Percentiles rank a stretch among this genome's conserved stretches.
phyloP scores from a whole-genome alignment of 2,797 vertebrate species.

The Stomatorhinus walkeri region DNA sequence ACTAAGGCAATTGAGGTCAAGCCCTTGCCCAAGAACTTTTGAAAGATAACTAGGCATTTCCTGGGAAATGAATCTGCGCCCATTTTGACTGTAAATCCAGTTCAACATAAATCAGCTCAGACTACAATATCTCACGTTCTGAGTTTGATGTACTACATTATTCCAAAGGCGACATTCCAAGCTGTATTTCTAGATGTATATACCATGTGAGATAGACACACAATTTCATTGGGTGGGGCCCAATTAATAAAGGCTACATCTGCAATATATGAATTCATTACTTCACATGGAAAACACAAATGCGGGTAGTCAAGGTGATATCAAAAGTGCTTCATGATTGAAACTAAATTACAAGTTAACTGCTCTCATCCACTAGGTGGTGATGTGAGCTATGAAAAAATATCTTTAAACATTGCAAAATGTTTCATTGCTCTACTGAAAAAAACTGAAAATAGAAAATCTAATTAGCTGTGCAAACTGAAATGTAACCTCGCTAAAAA shows the following conservation, averaged over 20 bases:
- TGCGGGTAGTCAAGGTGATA: neutral
- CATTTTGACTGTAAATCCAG: neutral
- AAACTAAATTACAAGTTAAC: neutral
- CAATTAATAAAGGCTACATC: neutral
- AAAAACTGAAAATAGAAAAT: constrained; percentile 2
- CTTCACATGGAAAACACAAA: constrained; percentile 2
- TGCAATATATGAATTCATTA: neutral
- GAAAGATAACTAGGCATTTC: neutral
- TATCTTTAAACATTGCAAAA: constrained; percentile 2
- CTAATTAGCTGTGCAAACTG: constrained; percentile 1
- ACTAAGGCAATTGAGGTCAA: neutral
- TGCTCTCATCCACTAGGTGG: neutral
- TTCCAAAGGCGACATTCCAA: neutral
- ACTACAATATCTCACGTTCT: neutral
- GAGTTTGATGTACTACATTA: neutral
- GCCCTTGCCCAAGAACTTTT: neutral
- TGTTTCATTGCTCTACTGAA: neutral
- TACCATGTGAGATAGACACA: neutral
- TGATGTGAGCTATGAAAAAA: constrained; percentile 3
- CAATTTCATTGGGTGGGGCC: neutral
- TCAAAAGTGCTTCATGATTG: neutral
- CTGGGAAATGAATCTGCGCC: neutral
- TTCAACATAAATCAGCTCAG: neutral
- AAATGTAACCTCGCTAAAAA: neutral
- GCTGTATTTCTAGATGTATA: neutral